A percentile compares a stretch with the other conserved stretches of the same genome.
These are phyloP conservation scores for Philonicus albiceps DNA, from an alignment of 2,888 invertebrate genomes.

Conservation along the genomic window DNA sequence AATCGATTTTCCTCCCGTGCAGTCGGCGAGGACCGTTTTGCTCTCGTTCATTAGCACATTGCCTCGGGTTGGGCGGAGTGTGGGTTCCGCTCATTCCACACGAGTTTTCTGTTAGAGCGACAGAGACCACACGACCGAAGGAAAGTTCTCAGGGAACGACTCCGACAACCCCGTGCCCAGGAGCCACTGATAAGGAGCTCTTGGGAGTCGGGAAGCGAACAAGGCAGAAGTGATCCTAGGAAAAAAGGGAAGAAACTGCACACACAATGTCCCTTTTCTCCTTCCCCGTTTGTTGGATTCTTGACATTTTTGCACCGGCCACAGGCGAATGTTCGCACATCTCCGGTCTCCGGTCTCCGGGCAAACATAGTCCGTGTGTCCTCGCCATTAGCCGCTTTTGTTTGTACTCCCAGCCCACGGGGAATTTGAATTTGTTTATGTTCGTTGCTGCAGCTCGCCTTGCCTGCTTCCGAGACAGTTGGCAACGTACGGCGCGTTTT, in stretches of 20 bases:
- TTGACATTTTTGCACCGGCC: constrained; percentile 11
- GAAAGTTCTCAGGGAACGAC: not conserved
- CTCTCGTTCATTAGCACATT: constrained; percentile 11
- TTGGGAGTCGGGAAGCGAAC: not conserved
- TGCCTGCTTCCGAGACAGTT: not conserved
- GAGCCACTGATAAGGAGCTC: not conserved
- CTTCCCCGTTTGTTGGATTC: not conserved
- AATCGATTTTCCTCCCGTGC: constrained; percentile 18
- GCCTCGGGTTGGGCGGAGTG: not conserved
- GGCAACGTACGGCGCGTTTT: not conserved
- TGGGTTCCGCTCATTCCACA: not conserved
- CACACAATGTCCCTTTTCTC: not conserved
- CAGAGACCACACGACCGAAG: not conserved
- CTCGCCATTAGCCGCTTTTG: not conserved
- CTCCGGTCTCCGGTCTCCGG: not conserved
- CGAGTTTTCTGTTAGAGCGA: not conserved
- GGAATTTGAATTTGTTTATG: not conserved
- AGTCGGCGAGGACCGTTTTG: constrained; percentile 9
- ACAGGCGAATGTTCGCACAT: not conserved
- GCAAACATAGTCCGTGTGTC: not conserved
- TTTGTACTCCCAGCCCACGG: not conserved
- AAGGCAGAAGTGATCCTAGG: not conserved
- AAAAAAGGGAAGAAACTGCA: not conserved
- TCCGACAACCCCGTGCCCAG: not conserved
- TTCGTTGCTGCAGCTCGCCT: not conserved